phyloP scores from a whole-genome alignment of 2,113 vertebrate species.

The Cebus imitator region DNA sequence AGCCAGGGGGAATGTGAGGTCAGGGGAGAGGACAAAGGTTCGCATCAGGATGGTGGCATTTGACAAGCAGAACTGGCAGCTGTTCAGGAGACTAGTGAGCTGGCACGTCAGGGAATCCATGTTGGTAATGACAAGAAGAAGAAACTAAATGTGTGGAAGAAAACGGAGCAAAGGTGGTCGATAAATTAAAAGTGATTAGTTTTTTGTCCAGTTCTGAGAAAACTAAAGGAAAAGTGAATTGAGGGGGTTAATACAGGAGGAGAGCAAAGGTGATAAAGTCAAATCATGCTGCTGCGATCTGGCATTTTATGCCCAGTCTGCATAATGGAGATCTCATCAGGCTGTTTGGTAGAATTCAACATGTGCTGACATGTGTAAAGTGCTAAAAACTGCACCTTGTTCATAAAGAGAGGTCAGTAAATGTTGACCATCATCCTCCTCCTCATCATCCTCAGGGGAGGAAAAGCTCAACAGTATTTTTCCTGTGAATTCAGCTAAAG shows the following conservation, averaged over 20 bases:
- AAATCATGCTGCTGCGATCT: neutral
- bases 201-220: neutral
- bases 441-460: neutral
- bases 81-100: neutral
- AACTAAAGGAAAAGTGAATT: neutral
- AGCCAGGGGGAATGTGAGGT: neutral
- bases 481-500: neutral
- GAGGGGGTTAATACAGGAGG: too few species aligned
- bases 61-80: neutral
- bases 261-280: neutral
- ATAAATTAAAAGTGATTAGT: neutral
- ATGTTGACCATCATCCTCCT: neutral
- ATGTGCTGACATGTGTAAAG: too few species aligned
- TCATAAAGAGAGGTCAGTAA: neutral
- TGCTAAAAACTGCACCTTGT: neutral
- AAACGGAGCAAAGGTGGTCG: neutral
- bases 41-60: accelerated
- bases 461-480: neutral
- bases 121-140: neutral
- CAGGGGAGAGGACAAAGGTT: neutral
- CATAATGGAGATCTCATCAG: neutral
- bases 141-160: neutral
- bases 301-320: neutral
- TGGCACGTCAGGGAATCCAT: neutral
- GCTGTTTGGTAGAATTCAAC: too few species aligned